Conservation (phyloP, 2,113 vertebrate species). For the Antennarius striatus region DNA sequence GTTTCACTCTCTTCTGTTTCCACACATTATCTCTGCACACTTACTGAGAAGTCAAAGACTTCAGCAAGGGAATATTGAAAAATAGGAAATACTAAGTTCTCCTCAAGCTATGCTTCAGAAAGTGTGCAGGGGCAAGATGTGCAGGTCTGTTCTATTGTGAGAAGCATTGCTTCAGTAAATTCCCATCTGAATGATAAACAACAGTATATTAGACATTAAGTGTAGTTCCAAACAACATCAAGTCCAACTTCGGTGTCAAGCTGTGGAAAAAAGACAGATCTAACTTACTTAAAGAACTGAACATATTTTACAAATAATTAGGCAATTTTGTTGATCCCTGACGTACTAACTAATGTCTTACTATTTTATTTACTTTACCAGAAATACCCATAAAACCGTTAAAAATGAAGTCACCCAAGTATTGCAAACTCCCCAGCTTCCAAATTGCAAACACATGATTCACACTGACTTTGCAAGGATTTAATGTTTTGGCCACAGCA, state of each 20-base stretch:
- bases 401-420: not conserved
- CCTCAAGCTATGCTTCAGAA: too few relatives aligned
- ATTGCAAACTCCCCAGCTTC: not conserved
- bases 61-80: conserved; percentile 49
- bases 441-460: conserved; percentile 19
- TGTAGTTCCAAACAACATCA: not conserved
- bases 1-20: conserved; percentile 48
- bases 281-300: too few relatives aligned
- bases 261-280: not conserved
- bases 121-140: conserved; percentile 10
- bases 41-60: conserved; percentile 43
- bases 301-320: not conserved
- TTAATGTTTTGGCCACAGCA: conserved; percentile 33
- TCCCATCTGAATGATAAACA: not conserved
- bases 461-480: conserved; percentile 23
- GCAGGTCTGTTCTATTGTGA: conserved; percentile 5
- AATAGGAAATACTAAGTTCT: conserved; percentile 47
- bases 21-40: conserved; percentile 66
- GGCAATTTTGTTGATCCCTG: not conserved
- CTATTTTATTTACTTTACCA: not conserved
- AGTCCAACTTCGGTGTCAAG: not conserved
- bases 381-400: not conserved
- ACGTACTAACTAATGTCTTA: not conserved
- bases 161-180: conserved; percentile 9
- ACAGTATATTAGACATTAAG: not conserved